Evolutionary conservation across 64 coral and sea anemone species (phyloP), one percentile per base, ranked within the genome.

Genomic region (Stylophora pistillata): DNA sequence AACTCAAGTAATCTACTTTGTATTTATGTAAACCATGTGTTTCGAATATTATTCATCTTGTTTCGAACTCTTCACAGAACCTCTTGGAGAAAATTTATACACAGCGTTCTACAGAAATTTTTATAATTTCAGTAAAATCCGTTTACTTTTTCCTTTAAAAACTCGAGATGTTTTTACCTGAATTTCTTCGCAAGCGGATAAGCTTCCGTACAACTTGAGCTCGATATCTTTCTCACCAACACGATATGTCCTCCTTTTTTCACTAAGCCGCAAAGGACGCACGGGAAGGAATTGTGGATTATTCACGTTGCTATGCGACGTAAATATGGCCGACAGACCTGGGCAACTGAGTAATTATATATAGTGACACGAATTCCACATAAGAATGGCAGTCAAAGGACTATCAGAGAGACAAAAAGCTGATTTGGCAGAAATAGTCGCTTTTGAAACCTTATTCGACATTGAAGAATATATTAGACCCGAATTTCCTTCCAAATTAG

Each of bases 401-500:
- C 61, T 33, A 30, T 58, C 72, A 28, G 72, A 15, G 9, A 55
- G 26, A 55, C 71, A 74, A 77, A 86, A 86, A 80, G 60, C 82
- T 82, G 95, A 91, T n/a, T 85, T 97, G 53, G 91, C 95, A 21
- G 28, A 90, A 83, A 90, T 97, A 31, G 95, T 97, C 15, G 37
- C 86, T 16, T 76, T 87, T n/a, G 91, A 97, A n/a, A 97, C 95
- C 25, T 47, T 97, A 55, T 26, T 28, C 13, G 95, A 97, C 52
- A 97, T 97, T 17, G 95, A 97, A 53, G 91, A 97, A 81, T 97
- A 87, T 37, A 78, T 97, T 55, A 85, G 80, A 18, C 95, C 95
- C 27, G 73, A 89, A 21, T 97, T 97, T 77, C 87, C 82, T 31
- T 77, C 76, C 29, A 18, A 86, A 31, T 30, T 87, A 74, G 63